These are phyloP conservation scores for Coluber constrictor DNA, from an alignment of 2,797 vertebrate genomes.

Conservation along the genomic window DNA sequence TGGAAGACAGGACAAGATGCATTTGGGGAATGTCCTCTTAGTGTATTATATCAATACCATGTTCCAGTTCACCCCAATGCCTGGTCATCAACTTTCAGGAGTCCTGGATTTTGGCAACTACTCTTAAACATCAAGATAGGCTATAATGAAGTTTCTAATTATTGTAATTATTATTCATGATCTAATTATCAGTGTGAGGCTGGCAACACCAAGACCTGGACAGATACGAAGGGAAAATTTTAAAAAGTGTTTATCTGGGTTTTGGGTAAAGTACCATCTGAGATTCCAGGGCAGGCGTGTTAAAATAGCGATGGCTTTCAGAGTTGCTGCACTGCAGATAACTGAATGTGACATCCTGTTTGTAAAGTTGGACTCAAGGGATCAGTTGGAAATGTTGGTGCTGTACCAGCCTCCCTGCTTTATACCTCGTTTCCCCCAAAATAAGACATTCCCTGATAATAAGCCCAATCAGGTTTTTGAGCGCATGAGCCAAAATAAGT, in stretches of 20 bases:
- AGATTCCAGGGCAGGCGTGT: background rate
- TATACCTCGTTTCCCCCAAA: background rate
- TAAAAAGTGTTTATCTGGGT: background rate
- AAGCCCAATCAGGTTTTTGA: too few species aligned
- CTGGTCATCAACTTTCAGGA: background rate
- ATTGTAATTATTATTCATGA: background rate
- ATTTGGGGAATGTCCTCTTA: background rate
- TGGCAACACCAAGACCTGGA: background rate
- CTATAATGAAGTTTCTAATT: background rate
- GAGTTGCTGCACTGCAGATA: background rate
- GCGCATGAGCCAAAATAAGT: too few species aligned
- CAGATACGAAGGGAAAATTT: background rate
- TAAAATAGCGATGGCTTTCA: background rate
- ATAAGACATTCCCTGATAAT: too few species aligned
- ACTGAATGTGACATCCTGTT: background rate
- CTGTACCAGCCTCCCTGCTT: background rate
- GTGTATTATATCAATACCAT: background rate
- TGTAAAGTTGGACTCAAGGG: background rate
- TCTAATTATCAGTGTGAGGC: background rate
- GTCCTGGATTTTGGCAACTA: background rate
- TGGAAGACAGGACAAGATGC: background rate
- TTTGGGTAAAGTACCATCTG: background rate
- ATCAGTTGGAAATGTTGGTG: background rate
- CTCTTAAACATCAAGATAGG: background rate
- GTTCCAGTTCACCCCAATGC: background rate